Base-by-base conservation (phyloP, 2,113 vertebrate species). In the Uria lomvia region DNA sequence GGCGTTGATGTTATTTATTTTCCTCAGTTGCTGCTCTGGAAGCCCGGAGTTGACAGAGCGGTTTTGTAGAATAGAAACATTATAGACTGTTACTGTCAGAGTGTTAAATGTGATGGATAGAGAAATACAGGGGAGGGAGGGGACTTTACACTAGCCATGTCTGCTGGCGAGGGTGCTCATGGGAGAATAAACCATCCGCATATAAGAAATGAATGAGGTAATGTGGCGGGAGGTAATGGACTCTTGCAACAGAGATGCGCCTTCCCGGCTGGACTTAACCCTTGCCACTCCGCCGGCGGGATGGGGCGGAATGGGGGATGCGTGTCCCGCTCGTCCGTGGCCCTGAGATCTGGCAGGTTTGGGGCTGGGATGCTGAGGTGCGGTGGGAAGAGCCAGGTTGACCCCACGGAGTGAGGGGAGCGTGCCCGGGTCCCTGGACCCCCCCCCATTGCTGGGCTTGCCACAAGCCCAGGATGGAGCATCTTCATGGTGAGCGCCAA, bases 31-130 rank as follows among this genome's bases (percentile, higher is more conserved):
- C 98, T 99, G 98, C 99, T 98, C 99, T 98, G 98, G 98, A 99
- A 98, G 99, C 99, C 98, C 75, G 87, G 98, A 99, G 98, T 99
- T 99, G 99, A 99, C 99, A 99, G 99, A 99, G 99, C 99, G 99
- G 99, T 99, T 99, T 99, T 99, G 99, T 99, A 99, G 99, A 99
- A 99, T 99, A 99, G 99, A 99, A 99, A 99, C 99, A 99, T 99
- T 99, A 99, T 99, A 99, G 99, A 99, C 99, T 99, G 99, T 99
- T 99, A 99, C 99, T 99, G 99, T 99, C 99, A 99, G 98, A 99
- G 99, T 99, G 99, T 99, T 99, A 99, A 99, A 99, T 99, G 99
- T 99, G 99, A 99, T 99, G 98, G 98, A 99, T 99, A 99, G 99
- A 99, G 99, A 99, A 98, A 98, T 97, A 93, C 97, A 98, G 98